Evolutionary conservation across 2,797 vertebrate genomes (phyloP).

Genomic region (Myotis findleyi): DNA sequence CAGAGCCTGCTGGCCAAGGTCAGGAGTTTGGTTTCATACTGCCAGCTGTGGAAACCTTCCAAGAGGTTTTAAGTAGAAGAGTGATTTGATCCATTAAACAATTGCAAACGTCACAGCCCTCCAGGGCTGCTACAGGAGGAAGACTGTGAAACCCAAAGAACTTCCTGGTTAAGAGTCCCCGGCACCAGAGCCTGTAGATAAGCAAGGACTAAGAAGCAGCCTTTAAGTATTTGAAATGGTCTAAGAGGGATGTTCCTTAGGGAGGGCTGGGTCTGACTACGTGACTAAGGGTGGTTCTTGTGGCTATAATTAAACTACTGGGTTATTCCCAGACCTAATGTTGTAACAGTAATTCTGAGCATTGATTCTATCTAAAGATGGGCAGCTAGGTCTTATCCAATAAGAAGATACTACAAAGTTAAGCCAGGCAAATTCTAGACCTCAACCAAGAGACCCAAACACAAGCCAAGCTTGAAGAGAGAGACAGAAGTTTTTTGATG

Average conservation of each 20-base stretch:
- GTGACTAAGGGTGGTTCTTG: not conserved
- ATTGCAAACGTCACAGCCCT: not conserved
- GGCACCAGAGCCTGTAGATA: not conserved
- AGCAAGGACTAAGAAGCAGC: not conserved
- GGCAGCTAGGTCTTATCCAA: not conserved
- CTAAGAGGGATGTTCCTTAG: not conserved
- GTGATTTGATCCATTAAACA: not conserved
- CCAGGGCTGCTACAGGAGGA: not conserved
- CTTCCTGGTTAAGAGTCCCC: not conserved
- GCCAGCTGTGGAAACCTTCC: not conserved
- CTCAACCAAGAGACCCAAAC: constrained; percentile 4
- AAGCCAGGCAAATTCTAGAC: not conserved
- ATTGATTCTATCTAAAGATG: not conserved
- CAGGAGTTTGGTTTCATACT: not conserved
- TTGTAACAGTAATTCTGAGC: constrained; percentile 7
- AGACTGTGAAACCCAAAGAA: not conserved
- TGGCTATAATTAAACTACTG: not conserved
- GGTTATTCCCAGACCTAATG: not conserved
- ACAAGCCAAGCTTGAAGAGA: not conserved
- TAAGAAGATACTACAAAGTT: not conserved
- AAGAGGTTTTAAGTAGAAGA: not conserved
- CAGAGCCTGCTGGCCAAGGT: not conserved
- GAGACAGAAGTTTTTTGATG: not conserved
- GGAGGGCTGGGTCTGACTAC: not conserved
- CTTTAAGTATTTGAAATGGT: not conserved